Percentiles rank a stretch among this genome's conserved stretches.
Evolutionary conservation across 2,888 invertebrate genomes (phyloP).

Genomic region (Deilephila elpenor): DNA sequence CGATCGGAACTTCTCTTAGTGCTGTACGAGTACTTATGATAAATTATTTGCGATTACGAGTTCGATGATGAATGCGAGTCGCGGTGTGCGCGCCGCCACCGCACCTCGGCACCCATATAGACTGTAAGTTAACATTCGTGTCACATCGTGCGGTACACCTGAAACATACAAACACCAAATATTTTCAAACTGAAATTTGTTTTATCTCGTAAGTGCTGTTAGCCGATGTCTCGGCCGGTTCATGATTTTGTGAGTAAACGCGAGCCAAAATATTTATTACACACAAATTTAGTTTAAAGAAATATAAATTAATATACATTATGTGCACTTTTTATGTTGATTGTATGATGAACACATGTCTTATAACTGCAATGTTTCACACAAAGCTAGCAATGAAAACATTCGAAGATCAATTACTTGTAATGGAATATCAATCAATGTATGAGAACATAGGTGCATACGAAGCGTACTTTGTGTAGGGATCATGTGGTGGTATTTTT

Average conservation of each 20-base stretch:
- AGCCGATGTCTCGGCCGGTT: constrained; percentile 77
- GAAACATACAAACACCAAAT: constrained; percentile 79
- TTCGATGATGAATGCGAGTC: constrained; percentile 66
- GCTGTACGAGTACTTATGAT: constrained; percentile 81
- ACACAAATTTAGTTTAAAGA: constrained; percentile 49
- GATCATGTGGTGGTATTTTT: constrained; percentile 48
- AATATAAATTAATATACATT: constrained; percentile 18
- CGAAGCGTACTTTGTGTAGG: constrained; percentile 52
- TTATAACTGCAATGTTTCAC: constrained; percentile 33
- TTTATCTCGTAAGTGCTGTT: constrained; percentile 68
- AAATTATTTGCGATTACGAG: constrained; percentile 75
- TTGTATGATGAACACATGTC: constrained; percentile 15
- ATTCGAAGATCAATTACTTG: constrained; percentile 39
- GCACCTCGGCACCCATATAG: constrained; percentile 61
- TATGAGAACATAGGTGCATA: constrained; percentile 46
- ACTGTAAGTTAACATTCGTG: constrained; percentile 79
- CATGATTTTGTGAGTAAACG: constrained; percentile 61
- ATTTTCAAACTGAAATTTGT: constrained; percentile 59
- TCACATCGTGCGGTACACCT: constrained; percentile 73
- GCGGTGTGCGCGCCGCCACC: constrained; percentile 63
- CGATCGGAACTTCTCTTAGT: constrained; percentile 81
- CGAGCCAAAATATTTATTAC: constrained; percentile 43
- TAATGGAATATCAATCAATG: constrained; percentile 43
- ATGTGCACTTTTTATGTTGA: constrained; percentile 8
- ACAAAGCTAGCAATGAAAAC: constrained; percentile 40